Base-by-base conservation (phyloP, 2,113 vertebrate species). In the Aepyceros melampus region DNA sequence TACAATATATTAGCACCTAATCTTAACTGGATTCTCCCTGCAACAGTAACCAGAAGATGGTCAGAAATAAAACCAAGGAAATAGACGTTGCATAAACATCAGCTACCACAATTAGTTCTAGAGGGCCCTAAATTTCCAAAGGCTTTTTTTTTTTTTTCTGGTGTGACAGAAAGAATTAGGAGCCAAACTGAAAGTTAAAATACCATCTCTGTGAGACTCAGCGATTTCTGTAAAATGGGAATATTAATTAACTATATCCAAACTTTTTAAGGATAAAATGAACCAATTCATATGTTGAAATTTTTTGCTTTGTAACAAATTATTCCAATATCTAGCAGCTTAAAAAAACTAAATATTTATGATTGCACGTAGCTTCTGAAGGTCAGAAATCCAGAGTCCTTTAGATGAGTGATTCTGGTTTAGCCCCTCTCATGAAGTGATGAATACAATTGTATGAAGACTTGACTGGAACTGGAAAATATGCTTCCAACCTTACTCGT, bases 11-110 rank as follows among this genome's bases (percentile, higher is more conserved):
- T 96, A 92, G 95, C 23, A 74, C n/a, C 93, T 92, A 85, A 76
- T 94, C 96, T 97, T 96, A 95, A 87, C 29, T 51, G 58, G 53
- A 97, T 91, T n/a, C 17, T 97, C 92, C 87, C 71, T 85, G 76
- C 19, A 92, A 95, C n/a, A 83, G 29, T 6, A 49, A 49, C 36
- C 78, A 78, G 82, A 7, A 15, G 86, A 97, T 81, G 76, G 96
- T 84, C 87, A 97, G 81, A 95, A 91, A 53, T 4, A 91, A 87
- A 94, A 62, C 11, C 43, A 5, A 15, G 25, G 31, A 85, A 78
- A 53, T 7, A 79, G 29, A 85, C 55, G 36, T 67, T 56, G 45
- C 43, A 33, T 58, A 85, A 67, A 82, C n/a, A 40, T 21, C 14
- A 31, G 27, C 71, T 29, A 74, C 11, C 25, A 40, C 51, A 89